Percentiles rank a stretch among this genome's conserved stretches.
These are phyloP conservation scores for Dorcus parallelipipedus DNA, from an alignment of 2,888 invertebrate genomes.

Conservation along the genomic window DNA sequence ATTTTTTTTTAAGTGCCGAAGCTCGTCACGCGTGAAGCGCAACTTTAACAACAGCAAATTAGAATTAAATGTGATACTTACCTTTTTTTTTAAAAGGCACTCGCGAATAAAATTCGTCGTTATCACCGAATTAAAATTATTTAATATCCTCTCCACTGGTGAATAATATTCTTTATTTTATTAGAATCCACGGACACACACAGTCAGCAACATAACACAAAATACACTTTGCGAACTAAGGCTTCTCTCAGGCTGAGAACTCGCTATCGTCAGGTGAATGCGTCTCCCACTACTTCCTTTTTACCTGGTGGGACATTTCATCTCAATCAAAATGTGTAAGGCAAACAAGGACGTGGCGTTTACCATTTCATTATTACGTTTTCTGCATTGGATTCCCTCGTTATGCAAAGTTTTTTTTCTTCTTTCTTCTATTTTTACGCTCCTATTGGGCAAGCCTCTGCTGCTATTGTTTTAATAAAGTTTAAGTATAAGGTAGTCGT, in stretches of 20 bases:
- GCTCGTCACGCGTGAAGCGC: not conserved
- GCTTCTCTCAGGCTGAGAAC: slow-evolving; percentile 12
- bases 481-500: too few relatives aligned
- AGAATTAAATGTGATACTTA: too few relatives aligned
- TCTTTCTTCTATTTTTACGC: not conserved
- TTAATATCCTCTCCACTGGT: not conserved
- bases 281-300: slow-evolving; percentile 23
- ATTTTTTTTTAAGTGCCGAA: too few relatives aligned
- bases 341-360: slow-evolving; percentile 12
- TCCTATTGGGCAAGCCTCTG: not conserved
- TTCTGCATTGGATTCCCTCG: not conserved
- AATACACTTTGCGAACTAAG: slow-evolving; percentile 15
- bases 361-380: not conserved
- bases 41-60: not conserved
- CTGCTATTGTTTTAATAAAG: not conserved
- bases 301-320: slow-evolving; percentile 17
- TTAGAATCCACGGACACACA: not conserved
- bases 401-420: not conserved
- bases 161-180: not conserved
- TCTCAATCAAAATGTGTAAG: slow-evolving; percentile 9
- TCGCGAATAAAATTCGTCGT: too few relatives aligned
- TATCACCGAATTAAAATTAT: not conserved
- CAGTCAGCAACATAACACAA: not conserved
- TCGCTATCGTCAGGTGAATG: slow-evolving; percentile 24
- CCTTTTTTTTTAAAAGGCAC: too few relatives aligned